phyloP scores from a whole-genome alignment of 2,888 invertebrate genomes.

The Spodoptera exigua region DNA sequence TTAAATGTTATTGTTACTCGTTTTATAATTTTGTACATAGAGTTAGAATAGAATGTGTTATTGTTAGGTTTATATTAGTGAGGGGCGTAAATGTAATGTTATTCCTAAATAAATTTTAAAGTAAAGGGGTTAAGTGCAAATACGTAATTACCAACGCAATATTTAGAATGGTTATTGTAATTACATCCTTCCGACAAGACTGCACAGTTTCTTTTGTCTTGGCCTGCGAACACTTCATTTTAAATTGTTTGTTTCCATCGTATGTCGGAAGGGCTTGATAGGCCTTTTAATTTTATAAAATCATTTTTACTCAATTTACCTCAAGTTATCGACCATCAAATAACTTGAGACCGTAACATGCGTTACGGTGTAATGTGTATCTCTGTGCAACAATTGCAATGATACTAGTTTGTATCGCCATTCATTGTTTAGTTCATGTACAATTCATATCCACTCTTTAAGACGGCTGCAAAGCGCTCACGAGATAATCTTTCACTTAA shows the following conservation, averaged over 20 bases:
- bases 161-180: conserved; percentile 38
- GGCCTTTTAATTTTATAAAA: conserved; percentile 28
- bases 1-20: conserved; percentile 68
- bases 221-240: conserved; percentile 23
- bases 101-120: conserved; percentile 48
- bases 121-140: conserved; percentile 66
- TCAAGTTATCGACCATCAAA: conserved; percentile 59
- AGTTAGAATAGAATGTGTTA: conserved; percentile 56
- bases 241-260: conserved; percentile 31
- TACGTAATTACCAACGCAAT: conserved; percentile 56
- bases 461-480: conserved; percentile 51
- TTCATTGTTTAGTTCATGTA: conserved; percentile 41
- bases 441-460: conserved; percentile 56
- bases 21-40: conserved; percentile 74
- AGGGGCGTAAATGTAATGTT: conserved; percentile 38
- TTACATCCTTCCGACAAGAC: conserved; percentile 35
- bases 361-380: conserved; percentile 62
- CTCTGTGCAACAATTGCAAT: conserved; percentile 57
- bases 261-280: conserved; percentile 31
- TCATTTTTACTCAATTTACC: conserved; percentile 45
- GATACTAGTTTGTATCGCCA: conserved; percentile 46
- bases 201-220: conserved; percentile 27
- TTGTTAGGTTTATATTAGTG: conserved; percentile 44
- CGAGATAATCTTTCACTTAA: conserved; percentile 46
- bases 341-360: conserved; percentile 68